These are phyloP conservation scores for Anolis apletophallus DNA, from an alignment of 2,797 vertebrate genomes.

Conservation along the genomic window DNA sequence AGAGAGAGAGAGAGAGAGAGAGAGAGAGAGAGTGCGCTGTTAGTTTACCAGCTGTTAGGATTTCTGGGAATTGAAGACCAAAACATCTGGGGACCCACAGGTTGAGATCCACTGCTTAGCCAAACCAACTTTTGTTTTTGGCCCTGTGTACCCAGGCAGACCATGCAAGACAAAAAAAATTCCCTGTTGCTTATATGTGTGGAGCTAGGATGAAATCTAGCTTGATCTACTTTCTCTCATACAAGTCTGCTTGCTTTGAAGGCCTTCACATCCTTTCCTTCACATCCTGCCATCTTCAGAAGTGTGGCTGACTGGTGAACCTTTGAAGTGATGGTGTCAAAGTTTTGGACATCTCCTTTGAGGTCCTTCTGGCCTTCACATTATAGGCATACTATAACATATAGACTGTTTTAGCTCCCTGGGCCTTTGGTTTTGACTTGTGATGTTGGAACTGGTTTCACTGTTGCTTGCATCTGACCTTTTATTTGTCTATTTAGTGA, in stretches of 20 bases:
- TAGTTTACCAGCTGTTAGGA: no score
- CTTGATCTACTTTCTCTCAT: background rate
- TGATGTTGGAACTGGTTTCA: background rate
- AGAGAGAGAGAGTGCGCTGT: no score
- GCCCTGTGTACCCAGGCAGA: background rate
- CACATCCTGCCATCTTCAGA: background rate
- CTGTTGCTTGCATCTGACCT: background rate
- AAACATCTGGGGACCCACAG: no score
- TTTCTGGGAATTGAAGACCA: no score
- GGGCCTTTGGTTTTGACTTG: background rate
- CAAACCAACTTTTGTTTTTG: background rate
- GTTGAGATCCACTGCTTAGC: no score
- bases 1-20: no score
- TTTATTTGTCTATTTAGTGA: background rate
- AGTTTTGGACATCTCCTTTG: background rate
- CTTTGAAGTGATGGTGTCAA: background rate
- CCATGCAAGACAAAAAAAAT: background rate
- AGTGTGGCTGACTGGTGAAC: background rate
- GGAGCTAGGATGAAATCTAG: background rate
- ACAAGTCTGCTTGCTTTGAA: background rate
- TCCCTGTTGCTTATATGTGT: background rate
- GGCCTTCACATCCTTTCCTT: background rate
- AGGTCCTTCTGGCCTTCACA: background rate
- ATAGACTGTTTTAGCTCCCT: background rate
- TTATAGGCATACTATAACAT: background rate